phyloP scores from a whole-genome alignment of 2,797 vertebrate species.

The Anolis apletophallus region DNA sequence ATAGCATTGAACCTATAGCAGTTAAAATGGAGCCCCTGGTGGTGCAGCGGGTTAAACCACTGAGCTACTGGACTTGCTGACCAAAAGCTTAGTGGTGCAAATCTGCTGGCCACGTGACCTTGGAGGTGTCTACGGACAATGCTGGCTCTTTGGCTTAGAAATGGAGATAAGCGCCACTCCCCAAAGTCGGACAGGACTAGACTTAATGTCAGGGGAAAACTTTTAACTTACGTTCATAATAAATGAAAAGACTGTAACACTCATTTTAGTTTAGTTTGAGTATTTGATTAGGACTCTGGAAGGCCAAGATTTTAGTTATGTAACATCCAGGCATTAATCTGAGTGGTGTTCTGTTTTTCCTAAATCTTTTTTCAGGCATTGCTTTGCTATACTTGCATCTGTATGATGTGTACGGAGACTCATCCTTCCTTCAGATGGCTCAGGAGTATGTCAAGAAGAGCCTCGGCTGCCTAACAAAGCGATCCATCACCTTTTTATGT shows the following conservation, averaged over 20 bases:
- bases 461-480: slow-evolving; percentile 85
- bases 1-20: no score
- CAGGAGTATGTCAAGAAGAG: slow-evolving; percentile 85
- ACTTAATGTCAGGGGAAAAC: no score
- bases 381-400: slow-evolving; percentile 94
- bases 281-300: no score
- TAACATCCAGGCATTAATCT: not conserved
- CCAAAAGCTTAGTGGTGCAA: no score
- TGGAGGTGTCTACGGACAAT: no score
- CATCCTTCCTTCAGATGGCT: slow-evolving; percentile 86
- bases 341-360: not conserved
- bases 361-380: slow-evolving; percentile 82
- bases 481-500: slow-evolving; percentile 92
- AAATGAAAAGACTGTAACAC: not conserved
- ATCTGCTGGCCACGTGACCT: no score
- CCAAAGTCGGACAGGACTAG: no score
- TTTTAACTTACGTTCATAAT: not conserved
- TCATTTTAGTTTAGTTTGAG: not conserved
- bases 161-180: no score
- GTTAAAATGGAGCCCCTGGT: no score
- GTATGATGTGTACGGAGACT: slow-evolving; percentile 85
- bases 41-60: no score
- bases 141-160: no score
- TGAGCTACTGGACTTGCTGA: no score
- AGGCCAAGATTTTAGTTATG: not conserved